phyloP scores from a whole-genome alignment of 1,140 invertebrate genomes.

The Cyrtorhinus lividipennis region DNA sequence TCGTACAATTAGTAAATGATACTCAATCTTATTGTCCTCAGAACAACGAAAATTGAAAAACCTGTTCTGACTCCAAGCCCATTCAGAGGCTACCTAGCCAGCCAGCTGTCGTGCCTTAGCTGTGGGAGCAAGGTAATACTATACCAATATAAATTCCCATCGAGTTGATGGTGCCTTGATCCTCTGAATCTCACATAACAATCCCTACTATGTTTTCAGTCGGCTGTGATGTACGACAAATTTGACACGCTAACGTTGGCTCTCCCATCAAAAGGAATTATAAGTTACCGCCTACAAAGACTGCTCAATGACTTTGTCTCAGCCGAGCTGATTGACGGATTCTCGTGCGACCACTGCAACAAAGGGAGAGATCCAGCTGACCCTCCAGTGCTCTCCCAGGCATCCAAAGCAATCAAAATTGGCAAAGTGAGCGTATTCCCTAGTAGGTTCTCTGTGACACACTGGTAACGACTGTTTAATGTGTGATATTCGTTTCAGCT shows the following conservation, averaged over 20 bases:
- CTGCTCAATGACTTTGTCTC: slow-evolving; percentile 67
- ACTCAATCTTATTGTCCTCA: too few species aligned
- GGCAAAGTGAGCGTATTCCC: slow-evolving; percentile 47
- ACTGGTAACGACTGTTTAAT: too few species aligned
- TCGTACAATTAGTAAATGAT: too few species aligned
- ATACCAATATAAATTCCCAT: slow-evolving; percentile 13
- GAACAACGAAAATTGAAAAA: slow-evolving; percentile 31
- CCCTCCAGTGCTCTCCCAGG: slow-evolving; percentile 37
- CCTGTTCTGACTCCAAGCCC: slow-evolving; percentile 31
- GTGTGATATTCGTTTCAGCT: slow-evolving; percentile 34
- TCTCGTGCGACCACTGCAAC: slow-evolving; percentile 66
- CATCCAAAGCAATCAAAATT: slow-evolving; percentile 68
- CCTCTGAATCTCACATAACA: background rate
- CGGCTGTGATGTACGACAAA: slow-evolving; percentile 72
- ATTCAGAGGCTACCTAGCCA: slow-evolving; percentile 67
- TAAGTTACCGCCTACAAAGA: slow-evolving; percentile 42
- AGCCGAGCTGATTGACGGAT: slow-evolving; percentile 66
- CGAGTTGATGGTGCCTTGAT: slow-evolving; percentile 22
- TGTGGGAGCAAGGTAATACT: slow-evolving; percentile 68
- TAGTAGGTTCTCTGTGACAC: too few species aligned
- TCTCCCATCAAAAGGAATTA: slow-evolving; percentile 39
- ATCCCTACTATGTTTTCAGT: slow-evolving; percentile 41
- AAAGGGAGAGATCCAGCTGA: slow-evolving; percentile 32
- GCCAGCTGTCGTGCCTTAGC: slow-evolving; percentile 62
- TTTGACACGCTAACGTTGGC: slow-evolving; percentile 73